A percentile compares a stretch with the other conserved stretches of the same genome.
phyloP scores from a whole-genome alignment of 2,113 vertebrate species.

The western clawed frog (Xenopus tropicalis) region UCB_Xtro_10.0 CM004451.2:20141001-20141500 shows the following conservation, averaged over 20 bases:
- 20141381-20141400: constrained; percentile 65
- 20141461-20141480: constrained; percentile 78
- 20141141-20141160: constrained; percentile 73
- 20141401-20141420: constrained; percentile 79
- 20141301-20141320: constrained; percentile 80
- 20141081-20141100: constrained; percentile 80
- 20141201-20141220: constrained; percentile 84
- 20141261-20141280: constrained; percentile 81
- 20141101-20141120: constrained; percentile 82
- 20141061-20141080: constrained; percentile 78
- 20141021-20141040: constrained; percentile 80
- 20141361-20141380: constrained; percentile 72
- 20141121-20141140: constrained; percentile 80
- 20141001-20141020: constrained; percentile 92
- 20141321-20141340: constrained; percentile 81
- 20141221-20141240: constrained; percentile 77
- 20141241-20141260: constrained; percentile 98
- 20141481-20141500: constrained; percentile 76
- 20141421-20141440: constrained; percentile 72
- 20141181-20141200: constrained; percentile 77
- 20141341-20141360: constrained; percentile 66
- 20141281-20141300: constrained; percentile 76
- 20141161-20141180: constrained; percentile 86
- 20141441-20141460: constrained; percentile 76
- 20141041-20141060: constrained; percentile 68